Conservation (phyloP, 1,140 invertebrate species). For the Leptinotarsa defecta region DNA sequence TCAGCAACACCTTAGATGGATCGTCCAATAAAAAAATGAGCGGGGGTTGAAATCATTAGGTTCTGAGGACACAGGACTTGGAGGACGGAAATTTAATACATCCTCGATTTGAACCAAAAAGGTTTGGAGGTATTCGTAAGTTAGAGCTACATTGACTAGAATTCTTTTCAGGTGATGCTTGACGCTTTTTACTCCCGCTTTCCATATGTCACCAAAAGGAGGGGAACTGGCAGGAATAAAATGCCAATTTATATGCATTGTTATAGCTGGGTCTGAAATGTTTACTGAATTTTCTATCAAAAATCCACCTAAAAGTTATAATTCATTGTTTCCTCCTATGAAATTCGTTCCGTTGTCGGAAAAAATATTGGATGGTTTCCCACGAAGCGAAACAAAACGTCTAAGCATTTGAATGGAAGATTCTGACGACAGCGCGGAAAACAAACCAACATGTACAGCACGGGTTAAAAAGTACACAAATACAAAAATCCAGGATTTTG, state of each 20-base stretch:
- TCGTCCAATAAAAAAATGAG: constrained; percentile 33
- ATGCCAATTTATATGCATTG: background rate
- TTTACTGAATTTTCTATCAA: too few relatives aligned
- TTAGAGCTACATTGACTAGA: constrained; percentile 32
- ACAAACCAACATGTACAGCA: too few relatives aligned
- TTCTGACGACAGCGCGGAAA: too few relatives aligned
- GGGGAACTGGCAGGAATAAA: constrained; percentile 47
- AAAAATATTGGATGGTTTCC: too few relatives aligned
- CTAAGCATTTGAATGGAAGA: too few relatives aligned
- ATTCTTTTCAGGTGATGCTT: constrained; percentile 47
- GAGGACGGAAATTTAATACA: constrained; percentile 15
- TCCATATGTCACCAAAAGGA: constrained; percentile 49
- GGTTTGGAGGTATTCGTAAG: constrained; percentile 40
- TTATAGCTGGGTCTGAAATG: too few relatives aligned
- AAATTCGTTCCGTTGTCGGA: too few relatives aligned
- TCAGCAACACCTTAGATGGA: background rate
- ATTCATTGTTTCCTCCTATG: too few relatives aligned
- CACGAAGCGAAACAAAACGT: too few relatives aligned
- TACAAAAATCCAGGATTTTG: too few relatives aligned
- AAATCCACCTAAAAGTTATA: too few relatives aligned
- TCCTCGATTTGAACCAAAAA: constrained; percentile 35
- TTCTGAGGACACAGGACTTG: constrained; percentile 34
- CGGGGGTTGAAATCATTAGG: constrained; percentile 40
- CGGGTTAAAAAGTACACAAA: too few relatives aligned
- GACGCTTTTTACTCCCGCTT: constrained; percentile 24